These are phyloP conservation scores for Chrysina gloriosa DNA, from an alignment of 2,888 invertebrate species.

Conservation along the genomic window DNA sequence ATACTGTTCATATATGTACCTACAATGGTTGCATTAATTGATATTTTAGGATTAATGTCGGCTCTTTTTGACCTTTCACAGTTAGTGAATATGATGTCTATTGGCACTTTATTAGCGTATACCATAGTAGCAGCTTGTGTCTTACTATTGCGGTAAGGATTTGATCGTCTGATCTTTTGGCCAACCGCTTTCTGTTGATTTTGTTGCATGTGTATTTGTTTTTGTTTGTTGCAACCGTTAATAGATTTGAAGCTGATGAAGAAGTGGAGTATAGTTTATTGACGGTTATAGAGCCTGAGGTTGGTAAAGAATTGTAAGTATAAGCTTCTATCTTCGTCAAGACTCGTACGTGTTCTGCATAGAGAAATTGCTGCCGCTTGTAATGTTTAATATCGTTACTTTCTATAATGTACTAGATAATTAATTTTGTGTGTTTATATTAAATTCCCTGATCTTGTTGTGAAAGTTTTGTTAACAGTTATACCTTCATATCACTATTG, in stretches of 20 bases:
- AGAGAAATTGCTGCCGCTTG: no score
- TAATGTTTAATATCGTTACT: no score
- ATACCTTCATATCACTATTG: no score
- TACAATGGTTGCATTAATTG: background rate
- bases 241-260: conserved; percentile 28
- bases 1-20: background rate
- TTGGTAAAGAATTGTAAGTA: conserved; percentile 38
- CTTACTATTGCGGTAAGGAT: conserved; percentile 80
- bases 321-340: conserved; percentile 1
- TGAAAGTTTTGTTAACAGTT: no score
- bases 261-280: conserved; percentile 31
- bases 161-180: conserved; percentile 16
- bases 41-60: conserved; percentile 78
- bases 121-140: conserved; percentile 93
- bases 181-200: conserved; percentile 19
- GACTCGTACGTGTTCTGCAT: no score
- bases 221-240: conserved; percentile 12
- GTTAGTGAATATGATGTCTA: conserved; percentile 96
- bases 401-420: background rate
- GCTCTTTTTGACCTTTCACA: conserved; percentile 88
- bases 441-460: no score
- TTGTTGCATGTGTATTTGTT: conserved; percentile 35
- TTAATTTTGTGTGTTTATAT: background rate
- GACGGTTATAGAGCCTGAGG: conserved; percentile 11
- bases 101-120: conserved; percentile 90